These are phyloP conservation scores for Podocnemis expansa DNA, from an alignment of 2,113 vertebrate genomes.

Conservation along the genomic window DNA sequence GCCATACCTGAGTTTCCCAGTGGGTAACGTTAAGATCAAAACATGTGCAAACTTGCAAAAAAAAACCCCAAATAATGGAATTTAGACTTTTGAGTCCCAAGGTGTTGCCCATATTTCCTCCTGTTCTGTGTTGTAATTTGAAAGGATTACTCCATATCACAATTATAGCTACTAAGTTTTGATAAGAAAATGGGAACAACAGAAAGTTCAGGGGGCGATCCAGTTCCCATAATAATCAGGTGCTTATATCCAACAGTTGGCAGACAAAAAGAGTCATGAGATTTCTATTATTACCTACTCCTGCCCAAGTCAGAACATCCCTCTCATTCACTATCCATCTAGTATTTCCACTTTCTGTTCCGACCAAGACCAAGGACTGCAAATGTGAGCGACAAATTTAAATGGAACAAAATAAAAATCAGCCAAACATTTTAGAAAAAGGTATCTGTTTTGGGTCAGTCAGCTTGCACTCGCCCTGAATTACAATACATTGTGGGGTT, in stretches of 20 bases:
- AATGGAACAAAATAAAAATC: neutral
- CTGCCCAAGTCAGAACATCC: neutral
- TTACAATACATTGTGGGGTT: slow-evolving; percentile 12
- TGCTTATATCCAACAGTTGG: neutral
- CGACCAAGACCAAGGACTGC: neutral
- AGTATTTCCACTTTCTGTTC: neutral
- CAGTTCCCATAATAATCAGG: neutral
- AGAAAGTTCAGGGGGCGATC: neutral
- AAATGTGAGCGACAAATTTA: neutral
- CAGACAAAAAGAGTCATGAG: neutral
- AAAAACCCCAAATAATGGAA: neutral
- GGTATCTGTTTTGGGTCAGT: neutral
- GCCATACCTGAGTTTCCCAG: neutral
- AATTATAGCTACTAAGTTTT: neutral
- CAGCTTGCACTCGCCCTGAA: neutral
- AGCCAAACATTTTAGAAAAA: neutral
- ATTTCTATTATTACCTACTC: neutral
- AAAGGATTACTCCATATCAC: neutral
- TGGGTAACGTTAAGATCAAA: neutral
- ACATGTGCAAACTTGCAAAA: neutral
- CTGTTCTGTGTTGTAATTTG: neutral
- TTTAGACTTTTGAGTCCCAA: neutral
- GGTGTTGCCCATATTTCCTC: neutral
- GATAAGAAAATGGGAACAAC: neutral
- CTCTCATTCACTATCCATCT: neutral